These are phyloP conservation scores for Mercenaria mercenaria DNA, from an alignment of 1,140 invertebrate genomes.

Conservation along the genomic window DNA sequence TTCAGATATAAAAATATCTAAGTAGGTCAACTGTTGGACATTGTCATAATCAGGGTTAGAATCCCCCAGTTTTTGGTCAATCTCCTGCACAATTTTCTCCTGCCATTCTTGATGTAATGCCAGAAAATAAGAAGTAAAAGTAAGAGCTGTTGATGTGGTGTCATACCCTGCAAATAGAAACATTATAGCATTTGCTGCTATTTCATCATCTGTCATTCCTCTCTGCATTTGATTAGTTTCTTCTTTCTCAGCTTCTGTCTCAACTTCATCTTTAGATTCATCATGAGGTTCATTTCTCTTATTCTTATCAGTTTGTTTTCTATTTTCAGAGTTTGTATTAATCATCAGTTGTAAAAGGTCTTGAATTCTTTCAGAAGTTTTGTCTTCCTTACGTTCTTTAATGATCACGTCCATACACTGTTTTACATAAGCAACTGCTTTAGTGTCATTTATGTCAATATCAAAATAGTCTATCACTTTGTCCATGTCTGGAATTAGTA, in stretches of 20 bases:
- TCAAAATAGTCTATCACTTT: slow-evolving; percentile 17
- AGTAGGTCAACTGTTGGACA: slow-evolving; percentile 51
- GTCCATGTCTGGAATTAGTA: slow-evolving; percentile 18
- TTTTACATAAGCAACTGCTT: slow-evolving; percentile 8
- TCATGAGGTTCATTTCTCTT: background rate
- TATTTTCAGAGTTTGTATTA: background rate
- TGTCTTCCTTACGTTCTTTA: background rate
- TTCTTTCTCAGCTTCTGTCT: too few relatives aligned
- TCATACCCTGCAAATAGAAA: slow-evolving; percentile 91
- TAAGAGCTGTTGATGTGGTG: slow-evolving; percentile 88
- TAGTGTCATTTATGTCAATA: slow-evolving; percentile 42
- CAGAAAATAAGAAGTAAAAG: slow-evolving; percentile 88
- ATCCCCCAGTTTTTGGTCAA: slow-evolving; percentile 59
- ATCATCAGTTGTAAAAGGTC: slow-evolving; percentile 53
- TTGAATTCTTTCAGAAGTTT: background rate
- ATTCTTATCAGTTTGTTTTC: background rate
- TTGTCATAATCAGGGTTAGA: slow-evolving; percentile 74
- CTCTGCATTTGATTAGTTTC: too few relatives aligned
- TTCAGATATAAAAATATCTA: slow-evolving; percentile 66
- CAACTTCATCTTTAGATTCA: too few relatives aligned
- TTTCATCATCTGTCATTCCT: slow-evolving; percentile 86
- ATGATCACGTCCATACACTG: background rate
- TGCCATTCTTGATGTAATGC: slow-evolving; percentile 85
- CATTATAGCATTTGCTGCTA: slow-evolving; percentile 89
- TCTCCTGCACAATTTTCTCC: slow-evolving; percentile 60